These are phyloP conservation scores for Wiebesia pumilae DNA, from an alignment of 1,140 invertebrate genomes.

Conservation along the genomic window DNA sequence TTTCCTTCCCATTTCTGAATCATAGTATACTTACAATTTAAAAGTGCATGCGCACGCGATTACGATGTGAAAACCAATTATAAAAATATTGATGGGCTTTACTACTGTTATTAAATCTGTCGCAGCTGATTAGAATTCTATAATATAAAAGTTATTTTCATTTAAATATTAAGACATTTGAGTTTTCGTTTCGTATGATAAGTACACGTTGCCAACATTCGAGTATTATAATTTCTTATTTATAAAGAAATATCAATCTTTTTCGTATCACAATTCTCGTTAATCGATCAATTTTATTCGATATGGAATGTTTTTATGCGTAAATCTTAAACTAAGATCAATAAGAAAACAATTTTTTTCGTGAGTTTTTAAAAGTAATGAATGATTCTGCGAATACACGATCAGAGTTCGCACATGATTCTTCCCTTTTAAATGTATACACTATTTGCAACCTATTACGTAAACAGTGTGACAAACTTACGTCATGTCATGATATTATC, in stretches of 20 bases:
- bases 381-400: too few relatives aligned
- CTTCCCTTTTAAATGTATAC: too few relatives aligned
- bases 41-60: neutral
- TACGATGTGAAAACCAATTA: neutral
- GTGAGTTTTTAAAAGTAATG: neutral
- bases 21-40: neutral
- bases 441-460: too few relatives aligned
- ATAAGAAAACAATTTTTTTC: neutral
- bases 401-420: too few relatives aligned
- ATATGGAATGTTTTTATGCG: neutral
- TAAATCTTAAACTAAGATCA: neutral
- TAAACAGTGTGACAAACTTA: too few relatives aligned
- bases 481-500: too few relatives aligned
- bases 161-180: neutral
- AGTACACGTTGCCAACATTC: neutral
- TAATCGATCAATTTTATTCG: neutral
- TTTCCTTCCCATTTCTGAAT: neutral
- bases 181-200: neutral
- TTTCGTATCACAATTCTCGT: neutral
- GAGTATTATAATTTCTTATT: neutral
- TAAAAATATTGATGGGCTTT: neutral
- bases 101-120: neutral
- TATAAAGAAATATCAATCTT: neutral
- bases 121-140: neutral
- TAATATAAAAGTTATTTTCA: neutral